A percentile compares a stretch with the other conserved stretches of the same genome.
Conservation (phyloP, 2,113 vertebrate species). For the Cricetomys ansorgei region DNA sequence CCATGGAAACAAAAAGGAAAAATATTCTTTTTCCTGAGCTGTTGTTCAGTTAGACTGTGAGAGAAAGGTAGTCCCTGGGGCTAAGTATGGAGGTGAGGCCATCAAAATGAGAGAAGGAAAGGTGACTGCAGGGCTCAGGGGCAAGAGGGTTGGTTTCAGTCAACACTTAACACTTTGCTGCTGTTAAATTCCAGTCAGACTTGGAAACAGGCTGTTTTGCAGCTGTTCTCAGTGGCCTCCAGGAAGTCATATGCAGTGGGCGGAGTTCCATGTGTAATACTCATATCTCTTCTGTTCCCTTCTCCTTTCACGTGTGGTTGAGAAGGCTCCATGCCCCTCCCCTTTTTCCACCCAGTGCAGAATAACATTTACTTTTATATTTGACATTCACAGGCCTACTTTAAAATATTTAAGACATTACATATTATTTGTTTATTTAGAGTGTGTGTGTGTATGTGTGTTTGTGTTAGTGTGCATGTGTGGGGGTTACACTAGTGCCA, state of each 20-base stretch:
- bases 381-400: background rate
- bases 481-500: too few species aligned
- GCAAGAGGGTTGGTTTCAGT: background rate
- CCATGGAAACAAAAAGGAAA: constrained; percentile 43
- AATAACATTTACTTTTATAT: constrained; percentile 20
- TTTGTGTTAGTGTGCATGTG: too few species aligned
- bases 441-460: background rate
- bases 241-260: background rate
- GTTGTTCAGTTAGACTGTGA: constrained; percentile 26
- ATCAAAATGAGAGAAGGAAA: background rate
- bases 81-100: background rate
- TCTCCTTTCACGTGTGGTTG: background rate
- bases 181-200: constrained; percentile 4
- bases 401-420: background rate
- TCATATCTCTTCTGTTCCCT: background rate
- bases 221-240: background rate
- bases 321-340: background rate
- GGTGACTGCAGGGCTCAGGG: background rate
- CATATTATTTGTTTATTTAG: background rate
- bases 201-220: constrained; percentile 8
- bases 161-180: background rate
- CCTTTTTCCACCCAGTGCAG: background rate
- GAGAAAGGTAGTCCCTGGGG: background rate
- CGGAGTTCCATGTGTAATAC: background rate
- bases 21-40: constrained; percentile 42